These are phyloP conservation scores for Cosmia pyralina DNA, from an alignment of 2,888 invertebrate genomes.

Conservation along the genomic window DNA sequence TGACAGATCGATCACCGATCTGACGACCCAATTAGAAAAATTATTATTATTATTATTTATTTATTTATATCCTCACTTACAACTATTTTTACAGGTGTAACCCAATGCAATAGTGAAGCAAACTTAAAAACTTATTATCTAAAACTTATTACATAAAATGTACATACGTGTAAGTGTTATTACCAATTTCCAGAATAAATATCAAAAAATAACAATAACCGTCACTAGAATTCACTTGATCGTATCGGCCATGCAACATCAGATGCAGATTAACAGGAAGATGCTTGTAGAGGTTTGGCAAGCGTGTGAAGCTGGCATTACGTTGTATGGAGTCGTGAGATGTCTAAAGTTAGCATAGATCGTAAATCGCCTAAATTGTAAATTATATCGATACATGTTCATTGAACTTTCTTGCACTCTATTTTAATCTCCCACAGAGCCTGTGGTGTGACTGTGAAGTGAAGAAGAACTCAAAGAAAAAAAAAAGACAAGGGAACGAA, in stretches of 20 bases:
- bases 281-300: background rate
- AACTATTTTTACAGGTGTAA: no score
- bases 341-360: background rate
- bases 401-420: conserved; percentile 24
- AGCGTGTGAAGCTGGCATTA: background rate
- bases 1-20: background rate
- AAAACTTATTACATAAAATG: no score
- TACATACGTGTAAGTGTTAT: no score
- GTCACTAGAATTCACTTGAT: background rate
- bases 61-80: no score
- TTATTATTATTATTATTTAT: no score
- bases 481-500: conserved; percentile 36
- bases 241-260: no score
- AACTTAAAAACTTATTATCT: no score
- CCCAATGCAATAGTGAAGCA: no score
- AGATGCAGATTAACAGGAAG: background rate
- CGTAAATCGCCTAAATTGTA: conserved; percentile 21
- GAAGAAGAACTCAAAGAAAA: conserved; percentile 5
- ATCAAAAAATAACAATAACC: no score
- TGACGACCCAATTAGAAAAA: background rate
- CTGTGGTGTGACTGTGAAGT: no score
- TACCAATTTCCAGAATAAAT: background rate
- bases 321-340: background rate
- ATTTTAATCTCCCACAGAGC: conserved; percentile 42
- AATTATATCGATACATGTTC: conserved; percentile 9